Base-by-base conservation (phyloP, 2,888 invertebrate species). In the Muscina levida region DNA sequence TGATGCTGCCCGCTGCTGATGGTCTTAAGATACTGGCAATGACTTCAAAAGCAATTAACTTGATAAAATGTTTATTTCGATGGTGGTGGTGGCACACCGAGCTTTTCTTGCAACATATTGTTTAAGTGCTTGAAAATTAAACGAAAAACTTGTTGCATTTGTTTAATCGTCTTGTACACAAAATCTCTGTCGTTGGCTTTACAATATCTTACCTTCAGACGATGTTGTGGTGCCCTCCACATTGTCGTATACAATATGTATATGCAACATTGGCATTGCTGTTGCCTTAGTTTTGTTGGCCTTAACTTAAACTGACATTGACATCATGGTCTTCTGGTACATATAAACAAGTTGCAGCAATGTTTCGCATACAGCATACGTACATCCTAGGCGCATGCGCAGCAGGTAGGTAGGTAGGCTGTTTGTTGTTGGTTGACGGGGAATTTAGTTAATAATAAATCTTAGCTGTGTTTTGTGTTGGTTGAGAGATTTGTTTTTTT, bases 11-110 rank as follows among this genome's bases (percentile, higher is more conserved):
- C n/a, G 26, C 24, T 4, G 24, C 13, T 56, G 59, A 22, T 22
- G 62, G 77, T 77, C 81, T 77, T 48, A 51, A 73, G 79, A 66
- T 76, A 76, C 62, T 72, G 62, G 62, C 62, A 62, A 73, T 46
- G 70, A 78, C 78, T 79, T 82, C 83, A 72, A 73, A 82, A 82
- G 82, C 83, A 82, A 83, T 83, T 83, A 83, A 82, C 77, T 82
- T 79, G 82, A 82, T 83, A 79, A 82, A 83, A 82, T 78, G 83
- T 82, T 79, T 79, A 72, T 79, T 82, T 80, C 8, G 2, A 10
- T 2, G n/a, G 65, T 24, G 46, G 22, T n/a, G n/a, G n/a, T n/a
- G 44, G 19, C n/a, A n/a, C n/a, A n/a, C n/a, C n/a, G n/a, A n/a
- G n/a, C n/a, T n/a, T n/a, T n/a, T n/a, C 11, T 17, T 24, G 13